These are phyloP conservation scores for Iphiclides podalirius DNA, from an alignment of 2,888 invertebrate genomes.

Conservation along the genomic window DNA sequence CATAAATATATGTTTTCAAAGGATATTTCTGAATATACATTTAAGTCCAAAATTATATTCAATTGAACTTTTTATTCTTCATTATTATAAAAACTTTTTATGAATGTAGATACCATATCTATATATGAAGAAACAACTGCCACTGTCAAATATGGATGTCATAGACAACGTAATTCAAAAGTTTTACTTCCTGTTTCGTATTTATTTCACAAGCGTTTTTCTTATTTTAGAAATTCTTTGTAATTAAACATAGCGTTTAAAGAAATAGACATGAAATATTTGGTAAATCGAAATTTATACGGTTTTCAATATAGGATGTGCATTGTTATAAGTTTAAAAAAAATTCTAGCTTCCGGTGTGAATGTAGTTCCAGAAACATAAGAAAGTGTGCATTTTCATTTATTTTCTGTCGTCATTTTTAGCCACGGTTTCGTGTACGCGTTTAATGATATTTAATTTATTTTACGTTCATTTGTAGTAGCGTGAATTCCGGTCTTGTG, in stretches of 20 bases:
- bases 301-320: conserved; percentile 49
- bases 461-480: conserved; percentile 59
- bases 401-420: conserved; percentile 77
- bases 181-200: conserved; percentile 29
- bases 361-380: conserved; percentile 74
- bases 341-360: conserved; percentile 73
- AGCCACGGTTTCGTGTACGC: conserved; percentile 60
- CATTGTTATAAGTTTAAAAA: conserved; percentile 56
- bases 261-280: conserved; percentile 63
- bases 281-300: conserved; percentile 40
- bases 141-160: conserved; percentile 24
- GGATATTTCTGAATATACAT: too few relatives aligned
- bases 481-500: conserved; percentile 46
- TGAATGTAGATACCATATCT: too few relatives aligned
- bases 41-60: too few relatives aligned
- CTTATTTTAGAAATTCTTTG: conserved; percentile 22
- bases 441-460: conserved; percentile 61
- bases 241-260: conserved; percentile 27
- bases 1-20: too few relatives aligned
- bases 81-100: too few relatives aligned
- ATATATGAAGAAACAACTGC: conserved; percentile 3
- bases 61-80: too few relatives aligned
- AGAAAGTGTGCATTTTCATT: conserved; percentile 76
- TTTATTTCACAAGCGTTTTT: conserved; percentile 19
- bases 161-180: conserved; percentile 28